phyloP scores from a whole-genome alignment of 2,113 vertebrate species.

The Menura novaehollandiae region DNA sequence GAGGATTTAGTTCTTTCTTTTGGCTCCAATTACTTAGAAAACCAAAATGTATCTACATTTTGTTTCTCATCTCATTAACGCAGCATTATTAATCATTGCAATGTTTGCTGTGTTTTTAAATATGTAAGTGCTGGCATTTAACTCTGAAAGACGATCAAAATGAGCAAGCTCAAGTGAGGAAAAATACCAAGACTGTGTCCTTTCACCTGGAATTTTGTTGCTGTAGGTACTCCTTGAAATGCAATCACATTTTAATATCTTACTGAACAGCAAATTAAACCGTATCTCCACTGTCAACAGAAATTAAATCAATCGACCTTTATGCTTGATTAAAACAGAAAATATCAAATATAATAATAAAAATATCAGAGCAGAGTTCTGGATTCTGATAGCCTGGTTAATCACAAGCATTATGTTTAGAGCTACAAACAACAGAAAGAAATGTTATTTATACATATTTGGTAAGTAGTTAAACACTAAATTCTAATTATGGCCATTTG shows the following conservation, averaged over 20 bases:
- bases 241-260: neutral
- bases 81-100: constrained; percentile 34
- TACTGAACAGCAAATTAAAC: neutral
- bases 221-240: neutral
- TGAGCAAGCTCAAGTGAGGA: neutral
- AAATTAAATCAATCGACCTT: neutral
- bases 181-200: neutral
- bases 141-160: constrained; percentile 19
- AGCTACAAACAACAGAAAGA: neutral
- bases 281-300: neutral
- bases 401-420: neutral
- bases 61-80: constrained; percentile 62
- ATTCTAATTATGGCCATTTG: neutral
- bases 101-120: neutral
- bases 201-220: neutral
- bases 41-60: constrained; percentile 55
- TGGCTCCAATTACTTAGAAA: constrained; percentile 58
- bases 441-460: neutral
- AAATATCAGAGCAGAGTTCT: neutral
- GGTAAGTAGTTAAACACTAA: neutral
- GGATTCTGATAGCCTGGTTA: neutral
- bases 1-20: constrained; percentile 22
- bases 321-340: neutral
- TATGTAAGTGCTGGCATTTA: neutral
- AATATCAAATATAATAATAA: neutral